Evolutionary conservation across 2,113 vertebrate genomes (phyloP).

Genomic region (Microtus montanus): DNA sequence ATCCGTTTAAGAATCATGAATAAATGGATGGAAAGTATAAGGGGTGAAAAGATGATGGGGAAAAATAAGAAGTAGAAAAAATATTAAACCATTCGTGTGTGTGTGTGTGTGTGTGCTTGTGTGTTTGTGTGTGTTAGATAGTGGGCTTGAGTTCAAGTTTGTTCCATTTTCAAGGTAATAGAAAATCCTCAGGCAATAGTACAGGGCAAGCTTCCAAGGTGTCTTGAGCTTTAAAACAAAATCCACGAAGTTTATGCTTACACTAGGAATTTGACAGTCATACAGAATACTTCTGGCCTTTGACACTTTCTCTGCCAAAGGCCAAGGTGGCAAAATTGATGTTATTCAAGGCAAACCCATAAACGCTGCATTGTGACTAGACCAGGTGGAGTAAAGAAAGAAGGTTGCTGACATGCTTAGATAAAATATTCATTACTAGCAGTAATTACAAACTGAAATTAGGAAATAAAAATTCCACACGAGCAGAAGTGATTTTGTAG

Average conservation of each 20-base stretch:
- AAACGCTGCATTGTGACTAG: neutral
- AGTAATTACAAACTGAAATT: constrained; percentile 84
- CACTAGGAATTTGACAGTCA: neutral
- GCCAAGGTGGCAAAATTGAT: constrained; percentile 64
- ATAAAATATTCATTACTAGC: constrained; percentile 84
- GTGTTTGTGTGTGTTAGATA: neutral
- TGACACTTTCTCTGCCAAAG: constrained; percentile 69
- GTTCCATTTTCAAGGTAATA: constrained; percentile 25
- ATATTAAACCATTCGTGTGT: neutral
- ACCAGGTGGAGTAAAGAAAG: constrained; percentile 78
- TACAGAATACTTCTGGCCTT: constrained; percentile 42
- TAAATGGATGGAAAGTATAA: neutral
- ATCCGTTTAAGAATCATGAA: neutral
- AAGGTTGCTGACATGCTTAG: constrained; percentile 71
- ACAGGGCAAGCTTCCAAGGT: constrained; percentile 14
- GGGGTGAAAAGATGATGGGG: neutral
- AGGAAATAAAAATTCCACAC: constrained; percentile 76
- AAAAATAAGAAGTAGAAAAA: neutral
- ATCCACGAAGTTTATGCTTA: neutral
- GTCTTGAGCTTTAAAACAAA: neutral
- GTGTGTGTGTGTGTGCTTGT: neutral
- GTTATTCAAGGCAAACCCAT: neutral
- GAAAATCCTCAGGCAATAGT: constrained; percentile 38
- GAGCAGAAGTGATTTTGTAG: constrained; percentile 72
- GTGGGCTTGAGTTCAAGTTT: neutral